phyloP scores from a whole-genome alignment of 2,797 vertebrate species.

The Amblyraja radiata region DNA sequence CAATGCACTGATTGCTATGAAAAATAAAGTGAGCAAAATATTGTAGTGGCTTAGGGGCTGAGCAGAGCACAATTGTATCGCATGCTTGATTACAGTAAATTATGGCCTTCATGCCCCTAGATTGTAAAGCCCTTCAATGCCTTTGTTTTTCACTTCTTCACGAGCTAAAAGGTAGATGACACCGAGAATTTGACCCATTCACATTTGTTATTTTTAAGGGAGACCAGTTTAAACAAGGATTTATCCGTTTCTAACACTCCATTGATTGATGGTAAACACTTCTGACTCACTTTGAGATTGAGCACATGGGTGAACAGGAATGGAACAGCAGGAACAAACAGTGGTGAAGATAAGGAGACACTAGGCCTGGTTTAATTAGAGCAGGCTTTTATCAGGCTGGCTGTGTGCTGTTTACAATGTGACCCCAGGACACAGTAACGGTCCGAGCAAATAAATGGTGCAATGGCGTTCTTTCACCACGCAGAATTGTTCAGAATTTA shows the following conservation, averaged over 20 bases:
- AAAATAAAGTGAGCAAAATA: neutral
- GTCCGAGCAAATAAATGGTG: neutral
- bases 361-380: constrained; percentile 34
- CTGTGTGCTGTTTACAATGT: neutral
- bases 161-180: constrained; percentile 9
- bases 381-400: neutral
- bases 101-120: neutral
- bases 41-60: neutral
- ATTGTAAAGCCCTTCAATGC: neutral
- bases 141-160: neutral
- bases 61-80: neutral
- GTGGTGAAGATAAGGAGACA: neutral
- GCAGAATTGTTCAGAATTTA: neutral
- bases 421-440: neutral
- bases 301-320: constrained; percentile 36
- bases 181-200: neutral
- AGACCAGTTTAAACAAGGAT: constrained; percentile 17
- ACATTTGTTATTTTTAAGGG: neutral
- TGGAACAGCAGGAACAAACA: neutral
- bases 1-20: no score
- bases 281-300: neutral
- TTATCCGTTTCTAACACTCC: constrained; percentile 14
- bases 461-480: neutral
- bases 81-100: neutral
- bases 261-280: constrained; percentile 36